Base-by-base conservation (phyloP, 2,113 vertebrate species). In the Pygoscelis adeliae region DNA sequence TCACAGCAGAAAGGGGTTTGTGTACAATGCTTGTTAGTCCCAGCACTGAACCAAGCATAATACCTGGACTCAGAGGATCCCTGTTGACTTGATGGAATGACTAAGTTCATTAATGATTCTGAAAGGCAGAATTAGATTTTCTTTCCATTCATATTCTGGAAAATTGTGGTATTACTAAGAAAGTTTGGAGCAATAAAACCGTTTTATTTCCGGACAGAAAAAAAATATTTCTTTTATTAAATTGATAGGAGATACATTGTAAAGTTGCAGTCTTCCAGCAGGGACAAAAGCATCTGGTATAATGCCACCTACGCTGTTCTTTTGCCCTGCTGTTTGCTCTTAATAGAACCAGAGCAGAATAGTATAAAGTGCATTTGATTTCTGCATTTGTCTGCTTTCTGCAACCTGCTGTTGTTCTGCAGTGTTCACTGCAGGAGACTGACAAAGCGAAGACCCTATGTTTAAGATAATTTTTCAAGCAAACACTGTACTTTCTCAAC, bases 331-430 rank as follows among this genome's bases (percentile, higher is more conserved):
- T 94, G 36, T 79, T 87, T 89, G 40, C n/a, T 91, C 40, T 44
- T 67, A 84, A 82, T 5, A 59, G 16, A 70, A 89, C 46, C 44
- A 70, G 26, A 55, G 77, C n/a, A 93, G 47, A 82, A 34, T 8
- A 49, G 14, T 30, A 87, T 19, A 76, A 93, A 79, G 52, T 87
- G 59, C 52, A 71, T 84, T 87, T 94, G 49, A 69, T 90, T 89
- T 78, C 66, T 89, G 58, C 66, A 84, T 96, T 93, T 94, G 62
- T 77, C 74, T 89, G 77, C 63, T 27, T 74, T 96, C 79, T 59
- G 44, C 46, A 89, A 59, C 62, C 38, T 59, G 56, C 88, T 92
- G 56, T 65, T 89, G 26, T 95, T 92, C 83, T 92, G 47, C 50
- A 67, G 50, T 32, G 14, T 72, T 95, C 62, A 47, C 78, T 72